Evolutionary conservation across 2,113 vertebrate species (phyloP).

Genomic region (Platichthys stellatus): DNA sequence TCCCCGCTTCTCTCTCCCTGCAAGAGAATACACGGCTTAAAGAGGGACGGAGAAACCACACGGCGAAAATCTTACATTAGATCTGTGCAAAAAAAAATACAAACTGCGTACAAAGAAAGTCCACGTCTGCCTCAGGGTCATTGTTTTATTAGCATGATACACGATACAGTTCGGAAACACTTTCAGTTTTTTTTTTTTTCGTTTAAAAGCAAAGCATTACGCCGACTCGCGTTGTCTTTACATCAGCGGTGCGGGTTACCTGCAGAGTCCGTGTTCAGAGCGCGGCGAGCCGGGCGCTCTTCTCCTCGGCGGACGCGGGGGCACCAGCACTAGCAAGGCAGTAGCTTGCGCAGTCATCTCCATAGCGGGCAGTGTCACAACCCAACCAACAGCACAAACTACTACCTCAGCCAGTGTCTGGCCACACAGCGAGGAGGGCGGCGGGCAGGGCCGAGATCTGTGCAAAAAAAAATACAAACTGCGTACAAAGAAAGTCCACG

Average conservation of each 20-base stretch:
- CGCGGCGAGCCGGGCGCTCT: not conserved
- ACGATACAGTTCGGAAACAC: slow-evolving; percentile 36
- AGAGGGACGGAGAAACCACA: too few species aligned
- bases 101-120: slow-evolving; percentile 45
- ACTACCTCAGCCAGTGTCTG: slow-evolving; percentile 99
- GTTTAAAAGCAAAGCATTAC: slow-evolving; percentile 1
- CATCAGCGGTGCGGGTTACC: slow-evolving; percentile 41
- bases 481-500: slow-evolving; percentile 28
- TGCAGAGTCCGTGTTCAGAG: slow-evolving; percentile 16
- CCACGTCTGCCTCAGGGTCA: not conserved
- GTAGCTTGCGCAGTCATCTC: slow-evolving; percentile 99
- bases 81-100: not conserved
- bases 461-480: too few species aligned
- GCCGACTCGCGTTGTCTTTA: not conserved
- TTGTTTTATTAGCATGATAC: slow-evolving; percentile 63
- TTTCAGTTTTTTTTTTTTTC: not conserved
- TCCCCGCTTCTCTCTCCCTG: not conserved
- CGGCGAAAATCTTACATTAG: not conserved
- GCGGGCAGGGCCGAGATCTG: not conserved
- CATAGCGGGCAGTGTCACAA: slow-evolving; percentile 99
- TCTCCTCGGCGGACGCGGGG: not conserved
- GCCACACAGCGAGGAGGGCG: slow-evolving; percentile 48
- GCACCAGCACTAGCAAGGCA: slow-evolving; percentile 99
- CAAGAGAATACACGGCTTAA: not conserved
- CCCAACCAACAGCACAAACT: slow-evolving; percentile 99